A percentile compares a stretch with the other conserved stretches of the same genome.
Conservation (phyloP, 2,113 vertebrate genomes). For the Aphyosemion australe region DNA sequence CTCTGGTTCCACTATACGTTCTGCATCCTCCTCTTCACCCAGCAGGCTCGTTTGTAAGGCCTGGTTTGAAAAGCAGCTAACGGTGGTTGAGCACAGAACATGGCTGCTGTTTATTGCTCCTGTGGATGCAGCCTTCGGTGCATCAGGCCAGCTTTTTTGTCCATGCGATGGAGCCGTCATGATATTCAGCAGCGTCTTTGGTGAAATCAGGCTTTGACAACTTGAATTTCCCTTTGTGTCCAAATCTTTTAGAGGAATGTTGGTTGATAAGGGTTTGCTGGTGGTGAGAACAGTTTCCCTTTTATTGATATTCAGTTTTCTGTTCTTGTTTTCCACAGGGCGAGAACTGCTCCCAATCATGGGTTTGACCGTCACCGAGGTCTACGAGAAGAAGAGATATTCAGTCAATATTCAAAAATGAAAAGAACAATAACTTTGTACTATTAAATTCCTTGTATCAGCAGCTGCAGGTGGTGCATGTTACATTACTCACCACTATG, state of each 20-base stretch:
- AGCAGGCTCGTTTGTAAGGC: slow-evolving; percentile 54
- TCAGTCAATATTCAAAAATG: background rate
- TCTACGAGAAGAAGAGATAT: slow-evolving; percentile 45
- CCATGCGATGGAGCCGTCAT: slow-evolving; percentile 13
- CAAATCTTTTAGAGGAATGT: background rate
- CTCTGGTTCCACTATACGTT: slow-evolving; percentile 72
- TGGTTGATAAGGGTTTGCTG: slow-evolving; percentile 12
- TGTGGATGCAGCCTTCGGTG: slow-evolving; percentile 7
- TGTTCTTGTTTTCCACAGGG: slow-evolving; percentile 18
- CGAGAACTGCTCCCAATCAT: slow-evolving; percentile 15
- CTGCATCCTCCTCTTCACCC: slow-evolving; percentile 77
- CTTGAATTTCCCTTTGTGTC: background rate
- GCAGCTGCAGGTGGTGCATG: no score
- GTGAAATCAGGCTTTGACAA: slow-evolving; percentile 55
- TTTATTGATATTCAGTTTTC: slow-evolving; percentile 3
- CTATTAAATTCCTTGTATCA: no score
- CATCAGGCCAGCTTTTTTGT: background rate
- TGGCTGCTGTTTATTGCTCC: slow-evolving; percentile 40
- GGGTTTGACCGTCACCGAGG: slow-evolving; percentile 41
- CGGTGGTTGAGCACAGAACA: slow-evolving; percentile 83
- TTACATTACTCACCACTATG: background rate
- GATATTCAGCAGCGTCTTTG: slow-evolving; percentile 62
- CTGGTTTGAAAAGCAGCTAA: slow-evolving; percentile 73
- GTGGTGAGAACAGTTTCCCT: background rate
- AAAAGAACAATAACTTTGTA: background rate